Conservation (phyloP, 2,797 vertebrate genomes). For the Carduelis carduelis region DNA sequence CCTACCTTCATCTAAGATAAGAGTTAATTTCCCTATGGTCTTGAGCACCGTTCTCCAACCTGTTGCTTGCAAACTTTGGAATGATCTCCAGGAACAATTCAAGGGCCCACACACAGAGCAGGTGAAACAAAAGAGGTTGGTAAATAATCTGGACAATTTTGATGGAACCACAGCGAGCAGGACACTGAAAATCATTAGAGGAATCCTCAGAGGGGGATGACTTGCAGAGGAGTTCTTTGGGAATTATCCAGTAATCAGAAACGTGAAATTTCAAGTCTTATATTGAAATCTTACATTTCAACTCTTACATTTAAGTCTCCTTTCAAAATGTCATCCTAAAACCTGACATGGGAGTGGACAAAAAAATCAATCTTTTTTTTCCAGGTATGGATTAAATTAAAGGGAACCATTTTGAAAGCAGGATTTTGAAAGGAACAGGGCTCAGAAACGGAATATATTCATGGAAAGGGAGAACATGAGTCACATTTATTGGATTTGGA, state of each 20-base stretch:
- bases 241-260: not conserved
- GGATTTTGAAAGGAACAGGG: not conserved
- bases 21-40: constrained; percentile 39
- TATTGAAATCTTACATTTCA: not conserved
- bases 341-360: not conserved
- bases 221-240: not conserved
- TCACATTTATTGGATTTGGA: not conserved
- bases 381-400: not conserved
- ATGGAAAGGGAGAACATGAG: not conserved
- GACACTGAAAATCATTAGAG: not conserved
- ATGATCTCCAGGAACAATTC: not conserved
- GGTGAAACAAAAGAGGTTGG: not conserved
- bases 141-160: not conserved
- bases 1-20: not conserved
- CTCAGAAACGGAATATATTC: not conserved
- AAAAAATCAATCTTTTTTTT: not conserved
- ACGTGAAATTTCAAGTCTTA: not conserved
- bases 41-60: not conserved
- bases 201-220: not conserved
- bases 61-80: not conserved
- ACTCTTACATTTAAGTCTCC: not conserved
- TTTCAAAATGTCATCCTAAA: constrained; percentile 20
- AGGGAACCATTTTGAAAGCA: not conserved
- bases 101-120: not conserved
- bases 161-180: not conserved